A percentile compares a stretch with the other conserved stretches of the same genome.
phyloP scores from a whole-genome alignment of 1,140 invertebrate genomes.

The Nilaparvata lugens region DNA sequence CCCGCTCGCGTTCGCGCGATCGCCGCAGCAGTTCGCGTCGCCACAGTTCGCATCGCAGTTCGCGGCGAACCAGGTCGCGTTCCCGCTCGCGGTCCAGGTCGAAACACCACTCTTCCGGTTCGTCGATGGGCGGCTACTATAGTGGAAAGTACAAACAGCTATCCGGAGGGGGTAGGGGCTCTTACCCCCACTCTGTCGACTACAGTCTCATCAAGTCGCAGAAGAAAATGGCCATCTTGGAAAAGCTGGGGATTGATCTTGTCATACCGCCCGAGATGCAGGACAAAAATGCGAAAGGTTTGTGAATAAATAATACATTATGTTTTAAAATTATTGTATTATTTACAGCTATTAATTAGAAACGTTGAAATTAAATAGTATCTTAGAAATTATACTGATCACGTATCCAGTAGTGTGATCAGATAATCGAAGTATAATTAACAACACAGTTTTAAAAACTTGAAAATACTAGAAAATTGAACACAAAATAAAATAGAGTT shows the following conservation, averaged over 20 bases:
- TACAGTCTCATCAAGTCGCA: not conserved
- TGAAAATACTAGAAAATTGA: no score
- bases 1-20: not conserved
- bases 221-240: conserved; percentile 3
- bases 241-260: conserved; percentile 25
- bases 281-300: not conserved
- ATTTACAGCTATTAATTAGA: no score
- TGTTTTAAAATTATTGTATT: no score
- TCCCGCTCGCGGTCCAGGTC: not conserved
- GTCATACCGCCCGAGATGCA: conserved; percentile 14
- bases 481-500: no score
- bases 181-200: not conserved
- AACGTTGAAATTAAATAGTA: no score
- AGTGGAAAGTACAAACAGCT: no score
- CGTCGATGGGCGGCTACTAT: not conserved
- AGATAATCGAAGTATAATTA: no score
- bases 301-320: not conserved
- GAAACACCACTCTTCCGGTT: not conserved
- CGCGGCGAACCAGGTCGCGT: not conserved
- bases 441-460: no score
- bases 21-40: not conserved
- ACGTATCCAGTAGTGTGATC: no score
- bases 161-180: not conserved
- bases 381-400: no score
- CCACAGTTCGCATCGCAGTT: not conserved